Base-by-base conservation (phyloP, 2,888 invertebrate species). In the Drosophila mimica region DNA sequence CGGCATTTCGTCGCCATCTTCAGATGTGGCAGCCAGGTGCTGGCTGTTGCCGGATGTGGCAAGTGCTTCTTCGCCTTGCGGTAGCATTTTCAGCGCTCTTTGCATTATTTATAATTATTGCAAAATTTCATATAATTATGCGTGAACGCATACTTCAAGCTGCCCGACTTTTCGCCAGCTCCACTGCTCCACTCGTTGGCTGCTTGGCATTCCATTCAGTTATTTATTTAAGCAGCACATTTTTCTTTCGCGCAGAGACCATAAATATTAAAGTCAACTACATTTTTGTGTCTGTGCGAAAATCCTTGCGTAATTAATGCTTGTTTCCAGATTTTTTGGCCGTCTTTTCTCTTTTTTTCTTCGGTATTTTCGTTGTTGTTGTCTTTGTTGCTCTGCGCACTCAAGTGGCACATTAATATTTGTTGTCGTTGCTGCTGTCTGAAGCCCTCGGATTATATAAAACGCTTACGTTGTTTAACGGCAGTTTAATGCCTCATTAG, bases 91-190 rank as follows among this genome's bases (percentile, higher is more conserved):
- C 64, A 61, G 62, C 70, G 67, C 70, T 69, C 72, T 74, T 30
- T 81, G 74, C 76, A 89, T 87, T 87, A 87, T 87, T 87, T 84
- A 87, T 87, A 87, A 87, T 87, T 87, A 87, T 87, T 89, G 77
- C 87, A 84, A 87, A 81, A 83, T 87, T 87, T 87, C 79, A 77
- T 89, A 87, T 89, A 87, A 87, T 89, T 83, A 89, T 89, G 82
- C 83, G 81, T 84, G 73, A 74, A 76, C 84, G 83, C 85, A 82
- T 72, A 67, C 72, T 74, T 70, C 28, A 56, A 36, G 38, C 20
- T 51, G 28, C 49, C 56, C 31, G 46, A 43, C 51, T 25, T 25
- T 46, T 25, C 46, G 46, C 25, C 15, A 46, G 46, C 4, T 4
- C 46, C 15, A 15, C 25, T 62, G 74, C 34, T 48, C 46, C 40